Percentiles rank a stretch among this genome's conserved stretches.
These are phyloP conservation scores for Rhadinocentrus ornatus DNA, from an alignment of 2,797 vertebrate species.

Conservation along the genomic window DNA sequence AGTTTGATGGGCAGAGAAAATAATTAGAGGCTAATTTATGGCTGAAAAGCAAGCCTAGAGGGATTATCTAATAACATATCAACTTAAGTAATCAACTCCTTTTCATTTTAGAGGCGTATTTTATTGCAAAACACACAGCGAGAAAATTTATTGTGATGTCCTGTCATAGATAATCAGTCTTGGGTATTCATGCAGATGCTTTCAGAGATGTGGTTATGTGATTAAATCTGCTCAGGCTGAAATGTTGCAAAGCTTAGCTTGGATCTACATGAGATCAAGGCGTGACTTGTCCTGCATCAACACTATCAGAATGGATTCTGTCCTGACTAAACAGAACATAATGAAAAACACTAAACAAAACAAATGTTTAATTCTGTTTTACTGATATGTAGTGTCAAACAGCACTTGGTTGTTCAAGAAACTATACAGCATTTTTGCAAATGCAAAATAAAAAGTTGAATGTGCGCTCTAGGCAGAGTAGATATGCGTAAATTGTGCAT, in stretches of 20 bases:
- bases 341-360: no score
- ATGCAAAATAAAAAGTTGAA: neutral
- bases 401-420: no score
- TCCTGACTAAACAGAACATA: no score
- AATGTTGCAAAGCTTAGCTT: neutral
- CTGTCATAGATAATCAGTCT: neutral
- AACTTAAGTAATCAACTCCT: neutral
- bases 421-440: neutral
- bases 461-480: neutral
- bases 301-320: neutral
- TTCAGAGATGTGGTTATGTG: no score
- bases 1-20: neutral
- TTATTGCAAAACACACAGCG: neutral
- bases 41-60: neutral
- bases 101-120: neutral
- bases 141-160: neutral
- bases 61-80: neutral
- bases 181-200: neutral
- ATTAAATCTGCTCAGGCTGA: no score
- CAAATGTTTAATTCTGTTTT: neutral
- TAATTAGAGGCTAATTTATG: neutral
- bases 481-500: constrained; percentile 2
- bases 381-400: no score
- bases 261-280: neutral
- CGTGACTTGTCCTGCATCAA: neutral